Conservation (phyloP, 1,140 invertebrate species). For the Aradophagus sp. region DNA sequence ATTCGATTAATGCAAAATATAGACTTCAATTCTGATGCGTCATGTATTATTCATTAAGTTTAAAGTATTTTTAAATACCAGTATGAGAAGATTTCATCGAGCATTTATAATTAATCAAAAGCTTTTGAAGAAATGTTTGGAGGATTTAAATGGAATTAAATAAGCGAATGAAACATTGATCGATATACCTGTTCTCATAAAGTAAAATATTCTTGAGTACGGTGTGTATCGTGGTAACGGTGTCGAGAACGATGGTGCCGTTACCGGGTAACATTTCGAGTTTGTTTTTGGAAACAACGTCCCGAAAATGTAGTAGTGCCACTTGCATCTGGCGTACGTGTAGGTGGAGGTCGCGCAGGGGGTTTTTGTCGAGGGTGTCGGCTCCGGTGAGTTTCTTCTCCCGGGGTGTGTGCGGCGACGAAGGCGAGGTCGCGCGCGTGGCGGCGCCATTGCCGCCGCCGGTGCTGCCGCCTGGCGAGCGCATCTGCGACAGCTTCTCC, state of each 20-base stretch:
- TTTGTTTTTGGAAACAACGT: conserved; percentile 93
- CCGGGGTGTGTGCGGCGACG: conserved; percentile 70
- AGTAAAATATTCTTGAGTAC: conserved; percentile 80
- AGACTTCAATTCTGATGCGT: no score
- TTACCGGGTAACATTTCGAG: conserved; percentile 94
- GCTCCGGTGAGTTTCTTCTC: conserved; percentile 54
- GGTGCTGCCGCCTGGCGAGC: conserved; percentile 77
- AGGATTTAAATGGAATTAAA: no score
- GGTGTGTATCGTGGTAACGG: conserved; percentile 90
- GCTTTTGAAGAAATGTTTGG: no score
- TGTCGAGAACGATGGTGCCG: conserved; percentile 93
- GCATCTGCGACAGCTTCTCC: conserved; percentile 90
- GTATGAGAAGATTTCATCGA: no score
- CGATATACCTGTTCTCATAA: conserved; percentile 81
- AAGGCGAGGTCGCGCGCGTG: conserved; percentile 69
- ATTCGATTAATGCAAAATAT: no score
- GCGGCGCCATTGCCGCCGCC: conserved; percentile 60
- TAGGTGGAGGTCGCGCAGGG: conserved; percentile 71
- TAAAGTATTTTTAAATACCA: no score
- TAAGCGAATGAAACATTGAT: neutral
- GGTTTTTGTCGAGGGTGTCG: conserved; percentile 69
- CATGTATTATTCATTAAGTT: no score
- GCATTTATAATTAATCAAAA: no score
- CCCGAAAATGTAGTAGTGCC: conserved; percentile 89
- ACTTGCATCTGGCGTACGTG: conserved; percentile 80